Evolutionary conservation across 2,888 invertebrate genomes (phyloP), one percentile per base, ranked within the genome.

Genomic region (Cacoxenus indagator): DNA sequence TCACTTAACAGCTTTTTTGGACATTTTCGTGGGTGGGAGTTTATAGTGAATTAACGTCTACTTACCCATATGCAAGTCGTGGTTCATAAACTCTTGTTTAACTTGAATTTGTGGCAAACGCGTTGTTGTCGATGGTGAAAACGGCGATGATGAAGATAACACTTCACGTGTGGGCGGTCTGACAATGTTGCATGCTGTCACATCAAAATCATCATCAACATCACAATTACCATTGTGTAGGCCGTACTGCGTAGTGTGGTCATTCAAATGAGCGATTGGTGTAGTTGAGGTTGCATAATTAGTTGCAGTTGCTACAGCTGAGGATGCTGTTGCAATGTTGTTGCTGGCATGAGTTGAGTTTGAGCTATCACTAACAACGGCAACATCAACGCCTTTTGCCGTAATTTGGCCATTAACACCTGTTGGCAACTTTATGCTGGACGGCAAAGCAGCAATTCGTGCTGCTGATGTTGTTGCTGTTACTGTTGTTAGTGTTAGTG

Each of bases 331-430:
- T 67, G 74, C 65, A 46, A 4, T 17, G 14, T 45, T 37, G 55
- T 27, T 45, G 57, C 67, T 68, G 57, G 57, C 66, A 31, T 6
- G n/a, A 14, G 65, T 70, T 70, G 31, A 70, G 72, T 72, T 73
- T 67, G 72, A 75, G 70, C 71, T 59, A 37, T 29, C 29, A 29
- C 57, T 29, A 43, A 62, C 61, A 45, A 24, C 69, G 65, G 70
- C 71, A 71, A 75, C 79, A 75, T 78, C 77, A 79, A 81, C 77
- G 83, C 85, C 78, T 85, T 80, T 78, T 76, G 76, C 78, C 74
- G 79, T 82, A 85, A 84, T 82, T 83, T 86, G 85, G 81, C 81
- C 84, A 87, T 87, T 87, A 87, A 83, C 88, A 87, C 85, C 84
- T 82, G 82, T 74, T 73, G 77, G 69, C 64, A 74, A 66, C 24